Conservation (phyloP, 1,140 invertebrate genomes). For the Drosophila ironensis region DNA sequence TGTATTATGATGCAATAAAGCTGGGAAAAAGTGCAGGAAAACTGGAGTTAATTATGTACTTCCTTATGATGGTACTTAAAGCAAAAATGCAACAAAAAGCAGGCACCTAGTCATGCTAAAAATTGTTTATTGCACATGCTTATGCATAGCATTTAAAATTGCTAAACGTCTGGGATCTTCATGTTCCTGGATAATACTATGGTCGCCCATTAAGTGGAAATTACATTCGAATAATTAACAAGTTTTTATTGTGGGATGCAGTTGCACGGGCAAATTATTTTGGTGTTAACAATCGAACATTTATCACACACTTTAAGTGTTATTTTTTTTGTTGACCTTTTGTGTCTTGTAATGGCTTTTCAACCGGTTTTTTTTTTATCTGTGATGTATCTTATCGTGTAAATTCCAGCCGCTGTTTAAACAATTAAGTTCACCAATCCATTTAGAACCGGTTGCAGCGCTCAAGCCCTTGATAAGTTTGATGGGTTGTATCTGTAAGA, state of each 20-base stretch:
- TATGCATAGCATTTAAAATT: conserved; percentile 9
- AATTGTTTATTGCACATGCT: conserved; percentile 15
- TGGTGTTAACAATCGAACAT: neutral
- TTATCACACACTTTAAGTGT: too few species aligned
- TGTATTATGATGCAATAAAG: conserved; percentile 14
- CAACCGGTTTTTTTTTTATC: too few species aligned
- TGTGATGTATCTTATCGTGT: too few species aligned
- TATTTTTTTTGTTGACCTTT: too few species aligned
- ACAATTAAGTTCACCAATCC: neutral
- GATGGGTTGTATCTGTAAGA: too few species aligned
- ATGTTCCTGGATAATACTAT: neutral
- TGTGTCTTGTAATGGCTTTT: too few species aligned
- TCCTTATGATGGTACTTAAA: conserved; percentile 13
- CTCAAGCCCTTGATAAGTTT: neutral
- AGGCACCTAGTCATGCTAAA: conserved; percentile 11
- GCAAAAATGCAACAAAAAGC: conserved; percentile 4
- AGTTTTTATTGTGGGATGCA: too few species aligned
- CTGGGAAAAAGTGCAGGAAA: conserved; percentile 23
- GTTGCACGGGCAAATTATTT: neutral
- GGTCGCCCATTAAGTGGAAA: too few species aligned
- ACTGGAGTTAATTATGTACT: conserved; percentile 8
- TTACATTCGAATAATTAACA: too few species aligned
- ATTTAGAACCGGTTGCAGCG: too few species aligned
- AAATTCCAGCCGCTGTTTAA: too few species aligned
- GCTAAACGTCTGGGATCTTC: neutral